phyloP scores from a whole-genome alignment of 1,140 invertebrate species.

The Hypothenemus hampei region DNA sequence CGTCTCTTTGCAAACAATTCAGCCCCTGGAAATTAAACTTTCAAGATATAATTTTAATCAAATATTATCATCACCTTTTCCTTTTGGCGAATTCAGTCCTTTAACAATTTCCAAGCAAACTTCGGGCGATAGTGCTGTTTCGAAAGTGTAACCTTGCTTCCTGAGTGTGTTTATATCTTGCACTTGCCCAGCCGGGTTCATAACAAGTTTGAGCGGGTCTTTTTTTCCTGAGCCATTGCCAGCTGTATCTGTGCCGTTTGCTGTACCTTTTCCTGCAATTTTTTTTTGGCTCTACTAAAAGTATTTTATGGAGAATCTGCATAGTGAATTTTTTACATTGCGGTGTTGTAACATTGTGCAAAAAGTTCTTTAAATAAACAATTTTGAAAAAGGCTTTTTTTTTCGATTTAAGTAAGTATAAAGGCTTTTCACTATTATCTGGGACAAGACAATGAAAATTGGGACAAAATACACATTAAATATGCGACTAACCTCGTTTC shows the following conservation, averaged over 20 bases:
- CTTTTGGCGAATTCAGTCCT: conserved; percentile 70
- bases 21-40: conserved; percentile 55
- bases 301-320: too few species aligned
- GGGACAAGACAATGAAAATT: too few species aligned
- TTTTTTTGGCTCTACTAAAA: too few species aligned
- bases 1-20: conserved; percentile 83
- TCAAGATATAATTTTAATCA: conserved; percentile 1
- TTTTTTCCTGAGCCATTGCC: conserved; percentile 44
- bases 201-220: conserved; percentile 67
- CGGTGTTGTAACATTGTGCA: too few species aligned
- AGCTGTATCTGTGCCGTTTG: conserved; percentile 25
- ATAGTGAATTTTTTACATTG: too few species aligned
- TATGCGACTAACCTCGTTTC: conserved; percentile 4
- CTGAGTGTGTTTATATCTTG: conserved; percentile 59
- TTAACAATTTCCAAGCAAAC: conserved; percentile 69
- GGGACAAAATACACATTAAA: background rate
- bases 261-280: conserved; percentile 30
- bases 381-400: too few species aligned
- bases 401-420: too few species aligned
- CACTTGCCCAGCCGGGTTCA: conserved; percentile 73
- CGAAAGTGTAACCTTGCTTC: conserved; percentile 56
- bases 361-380: too few species aligned
- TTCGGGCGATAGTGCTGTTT: conserved; percentile 62
- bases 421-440: too few species aligned
- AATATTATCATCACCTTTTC: conserved; percentile 58